A percentile compares a stretch with the other conserved stretches of the same genome.
Conservation (phyloP, 2,797 vertebrate species). For the Malacoctenus gilli region DNA sequence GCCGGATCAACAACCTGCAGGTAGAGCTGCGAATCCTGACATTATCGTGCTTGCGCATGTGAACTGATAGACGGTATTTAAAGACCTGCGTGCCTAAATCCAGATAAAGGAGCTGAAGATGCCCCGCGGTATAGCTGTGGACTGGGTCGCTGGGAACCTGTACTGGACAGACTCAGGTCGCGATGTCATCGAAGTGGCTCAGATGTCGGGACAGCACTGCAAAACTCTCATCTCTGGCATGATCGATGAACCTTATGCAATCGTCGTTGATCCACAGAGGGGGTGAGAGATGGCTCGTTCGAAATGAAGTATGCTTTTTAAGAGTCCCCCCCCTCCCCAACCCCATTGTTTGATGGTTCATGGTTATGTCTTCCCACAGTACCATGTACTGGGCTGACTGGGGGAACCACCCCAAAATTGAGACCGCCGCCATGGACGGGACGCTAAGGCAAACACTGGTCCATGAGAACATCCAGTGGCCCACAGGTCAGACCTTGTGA, state of each 20-base stretch:
- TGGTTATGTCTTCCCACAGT: conserved; percentile 60
- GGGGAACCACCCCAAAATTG: conserved; percentile 98
- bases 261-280: conserved; percentile 92
- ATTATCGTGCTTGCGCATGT: background rate
- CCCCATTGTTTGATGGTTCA: no score
- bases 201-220: conserved; percentile 93
- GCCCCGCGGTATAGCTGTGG: conserved; percentile 93
- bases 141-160: conserved; percentile 96
- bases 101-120: conserved; percentile 96
- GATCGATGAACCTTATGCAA: conserved; percentile 96
- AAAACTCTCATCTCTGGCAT: conserved; percentile 97
- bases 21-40: conserved; percentile 72
- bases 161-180: conserved; percentile 98
- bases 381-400: conserved; percentile 99
- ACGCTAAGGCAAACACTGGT: conserved; percentile 92
- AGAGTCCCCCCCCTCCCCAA: no score
- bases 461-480: conserved; percentile 97
- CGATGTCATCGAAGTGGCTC: conserved; percentile 96
- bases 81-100: background rate
- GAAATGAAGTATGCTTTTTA: no score
- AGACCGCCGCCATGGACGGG: conserved; percentile 96
- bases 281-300: conserved; percentile 79
- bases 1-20: conserved; percentile 87
- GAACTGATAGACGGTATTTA: background rate
- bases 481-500: conserved; percentile 84